Conservation (phyloP, 1,140 invertebrate species). For the Diorhabda sublineata region DNA sequence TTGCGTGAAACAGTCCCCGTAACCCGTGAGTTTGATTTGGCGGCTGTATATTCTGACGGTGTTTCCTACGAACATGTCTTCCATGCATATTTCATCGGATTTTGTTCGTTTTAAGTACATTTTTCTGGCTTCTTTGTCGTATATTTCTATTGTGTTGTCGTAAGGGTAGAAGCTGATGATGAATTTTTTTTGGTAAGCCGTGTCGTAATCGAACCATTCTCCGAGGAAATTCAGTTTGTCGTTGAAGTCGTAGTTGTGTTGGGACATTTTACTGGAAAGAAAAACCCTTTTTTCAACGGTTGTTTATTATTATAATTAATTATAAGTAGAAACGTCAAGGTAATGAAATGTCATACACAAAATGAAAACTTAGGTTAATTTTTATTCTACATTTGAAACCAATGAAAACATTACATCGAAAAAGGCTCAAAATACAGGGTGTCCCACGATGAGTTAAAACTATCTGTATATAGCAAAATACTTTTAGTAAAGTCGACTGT, state of each 20-base stretch:
- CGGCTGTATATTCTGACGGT: constrained; percentile 64
- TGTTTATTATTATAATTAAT: no score
- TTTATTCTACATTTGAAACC: no score
- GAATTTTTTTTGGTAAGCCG: constrained; percentile 61
- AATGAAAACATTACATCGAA: no score
- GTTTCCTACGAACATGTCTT: constrained; percentile 67
- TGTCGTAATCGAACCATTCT: constrained; percentile 68
- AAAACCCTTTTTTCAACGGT: no score
- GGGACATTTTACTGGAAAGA: constrained; percentile 12
- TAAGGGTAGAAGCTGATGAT: constrained; percentile 62
- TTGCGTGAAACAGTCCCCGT: constrained; percentile 58
- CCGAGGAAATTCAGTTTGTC: constrained; percentile 45
- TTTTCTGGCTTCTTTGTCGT: constrained; percentile 60
- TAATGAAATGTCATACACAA: no score
- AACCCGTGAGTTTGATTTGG: constrained; percentile 63
- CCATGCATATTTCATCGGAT: constrained; percentile 54
- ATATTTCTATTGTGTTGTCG: constrained; percentile 68
- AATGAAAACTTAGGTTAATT: no score
- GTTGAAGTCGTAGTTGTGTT: constrained; percentile 38
- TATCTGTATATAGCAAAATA: no score
- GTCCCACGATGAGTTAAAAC: no score
- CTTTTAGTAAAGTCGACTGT: no score
- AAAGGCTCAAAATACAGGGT: no score
- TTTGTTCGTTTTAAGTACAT: constrained; percentile 62
- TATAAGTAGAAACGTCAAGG: no score